Conservation (phyloP, 2,113 vertebrate genomes). For the Opisthocomus hoazin region DNA sequence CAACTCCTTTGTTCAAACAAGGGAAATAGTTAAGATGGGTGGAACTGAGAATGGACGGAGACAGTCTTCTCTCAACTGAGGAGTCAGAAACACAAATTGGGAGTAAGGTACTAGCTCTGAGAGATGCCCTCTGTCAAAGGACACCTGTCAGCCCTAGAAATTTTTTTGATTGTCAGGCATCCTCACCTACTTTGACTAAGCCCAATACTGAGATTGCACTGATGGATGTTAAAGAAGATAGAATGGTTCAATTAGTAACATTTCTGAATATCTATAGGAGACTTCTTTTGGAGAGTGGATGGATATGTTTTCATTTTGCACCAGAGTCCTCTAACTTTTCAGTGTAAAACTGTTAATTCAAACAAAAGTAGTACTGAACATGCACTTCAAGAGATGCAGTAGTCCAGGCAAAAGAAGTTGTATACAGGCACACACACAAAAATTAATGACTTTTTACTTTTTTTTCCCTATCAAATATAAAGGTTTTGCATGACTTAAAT, state of each 20-base stretch:
- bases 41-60: background rate
- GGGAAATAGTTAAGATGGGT: fast-evolving
- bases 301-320: background rate
- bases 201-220: background rate
- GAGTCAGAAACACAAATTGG: background rate
- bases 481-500: background rate
- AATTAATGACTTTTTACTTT: background rate
- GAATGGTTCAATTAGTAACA: background rate
- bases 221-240: background rate
- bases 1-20: background rate
- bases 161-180: background rate
- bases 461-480: background rate
- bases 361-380: background rate
- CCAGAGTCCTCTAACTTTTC: background rate
- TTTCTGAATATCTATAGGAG: background rate
- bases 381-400: background rate
- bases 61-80: background rate
- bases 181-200: background rate
- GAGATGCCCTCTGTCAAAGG: background rate
- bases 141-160: background rate
- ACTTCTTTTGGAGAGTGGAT: background rate
- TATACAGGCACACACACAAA: background rate
- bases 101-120: background rate
- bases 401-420: background rate
- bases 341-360: background rate